These are phyloP conservation scores for Lampris incognitus DNA, from an alignment of 2,113 vertebrate species.

Conservation along the genomic window DNA sequence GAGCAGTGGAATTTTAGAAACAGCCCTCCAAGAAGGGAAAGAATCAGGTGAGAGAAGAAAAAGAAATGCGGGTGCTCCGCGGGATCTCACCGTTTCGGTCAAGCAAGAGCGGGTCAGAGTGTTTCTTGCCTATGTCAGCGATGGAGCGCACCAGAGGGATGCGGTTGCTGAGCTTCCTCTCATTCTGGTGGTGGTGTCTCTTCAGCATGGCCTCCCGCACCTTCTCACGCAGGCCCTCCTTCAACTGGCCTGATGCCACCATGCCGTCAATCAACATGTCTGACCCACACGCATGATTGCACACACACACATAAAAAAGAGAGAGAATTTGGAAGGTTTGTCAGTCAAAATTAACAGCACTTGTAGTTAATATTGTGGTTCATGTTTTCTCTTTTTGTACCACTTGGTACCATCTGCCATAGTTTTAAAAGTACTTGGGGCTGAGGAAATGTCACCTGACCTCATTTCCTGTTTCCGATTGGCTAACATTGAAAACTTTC, in stretches of 20 bases:
- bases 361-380: too few species aligned
- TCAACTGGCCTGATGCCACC: conserved; percentile 91
- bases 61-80: conserved; percentile 72
- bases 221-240: conserved; percentile 87
- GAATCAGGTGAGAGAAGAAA: conserved; percentile 36
- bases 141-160: conserved; percentile 96
- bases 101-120: conserved; percentile 97
- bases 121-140: conserved; percentile 99
- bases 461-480: too few species aligned
- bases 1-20: conserved; percentile 61
- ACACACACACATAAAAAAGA: conserved; percentile 11
- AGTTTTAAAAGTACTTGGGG: too few species aligned
- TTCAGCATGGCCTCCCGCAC: conserved; percentile 93
- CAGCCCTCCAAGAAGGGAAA: conserved; percentile 44
- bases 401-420: too few species aligned
- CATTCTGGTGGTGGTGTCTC: conserved; percentile 95
- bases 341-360: too few species aligned
- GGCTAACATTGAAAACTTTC: too few species aligned
- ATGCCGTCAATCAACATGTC: conserved; percentile 96
- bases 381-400: too few species aligned
- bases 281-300: conserved; percentile 46
- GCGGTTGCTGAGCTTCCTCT: conserved; percentile 93
- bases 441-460: too few species aligned
- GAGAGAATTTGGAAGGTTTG: neutral
- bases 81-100: conserved; percentile 93